Evolutionary conservation across 2,888 invertebrate genomes (phyloP).

Genomic region (Fragum fragum): DNA sequence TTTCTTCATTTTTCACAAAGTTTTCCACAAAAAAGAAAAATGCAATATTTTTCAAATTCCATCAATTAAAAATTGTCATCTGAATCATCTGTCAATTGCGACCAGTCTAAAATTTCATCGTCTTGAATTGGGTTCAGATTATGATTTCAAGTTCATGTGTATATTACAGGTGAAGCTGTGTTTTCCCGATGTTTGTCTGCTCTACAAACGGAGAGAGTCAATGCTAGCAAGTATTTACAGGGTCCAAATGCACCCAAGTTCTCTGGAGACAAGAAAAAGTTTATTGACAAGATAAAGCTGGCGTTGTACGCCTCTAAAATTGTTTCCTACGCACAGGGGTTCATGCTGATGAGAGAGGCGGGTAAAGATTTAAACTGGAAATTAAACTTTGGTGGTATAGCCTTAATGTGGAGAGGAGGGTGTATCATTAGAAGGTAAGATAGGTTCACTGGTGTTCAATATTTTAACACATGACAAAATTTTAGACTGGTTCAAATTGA

Average conservation of each 20-base stretch:
- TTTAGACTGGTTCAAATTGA: too few relatives aligned
- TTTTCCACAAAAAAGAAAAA: too few relatives aligned
- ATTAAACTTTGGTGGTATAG: conserved; percentile 98
- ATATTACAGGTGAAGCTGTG: conserved; percentile 95
- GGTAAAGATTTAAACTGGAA: conserved; percentile 97
- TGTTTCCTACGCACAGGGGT: conserved; percentile 98
- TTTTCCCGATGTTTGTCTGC: conserved; percentile 98
- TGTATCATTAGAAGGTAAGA: conserved; percentile 98
- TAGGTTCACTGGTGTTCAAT: too few relatives aligned
- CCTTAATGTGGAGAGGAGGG: conserved; percentile 99
- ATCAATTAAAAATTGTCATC: too few relatives aligned
- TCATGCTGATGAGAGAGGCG: conserved; percentile 96
- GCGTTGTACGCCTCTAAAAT: conserved; percentile 99
- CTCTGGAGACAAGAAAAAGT: conserved; percentile 92
- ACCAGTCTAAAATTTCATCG: too few relatives aligned
- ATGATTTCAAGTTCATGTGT: too few relatives aligned
- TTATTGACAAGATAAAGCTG: conserved; percentile 94
- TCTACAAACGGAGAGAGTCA: conserved; percentile 94
- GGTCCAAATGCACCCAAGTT: conserved; percentile 89
- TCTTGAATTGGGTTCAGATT: too few relatives aligned
- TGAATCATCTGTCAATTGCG: too few relatives aligned
- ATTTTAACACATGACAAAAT: too few relatives aligned
- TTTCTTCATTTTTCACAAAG: too few relatives aligned
- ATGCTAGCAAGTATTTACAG: conserved; percentile 92
- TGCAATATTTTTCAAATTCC: too few relatives aligned